Conservation (phyloP, 2,113 vertebrate genomes). For the Micromys minutus region DNA sequence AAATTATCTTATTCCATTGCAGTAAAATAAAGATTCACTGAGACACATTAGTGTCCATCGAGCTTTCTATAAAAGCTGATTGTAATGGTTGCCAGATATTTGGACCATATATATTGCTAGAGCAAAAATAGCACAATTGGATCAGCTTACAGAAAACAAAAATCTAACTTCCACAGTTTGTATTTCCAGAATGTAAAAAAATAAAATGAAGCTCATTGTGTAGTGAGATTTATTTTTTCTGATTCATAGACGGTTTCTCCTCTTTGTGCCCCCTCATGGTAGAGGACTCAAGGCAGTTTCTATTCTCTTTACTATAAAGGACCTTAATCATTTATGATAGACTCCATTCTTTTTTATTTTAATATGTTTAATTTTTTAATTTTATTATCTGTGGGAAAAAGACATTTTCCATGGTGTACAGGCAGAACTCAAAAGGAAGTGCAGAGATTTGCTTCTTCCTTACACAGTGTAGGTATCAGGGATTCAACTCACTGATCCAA, state of each 20-base stretch:
- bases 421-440: not conserved
- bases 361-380: not conserved
- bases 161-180: not conserved
- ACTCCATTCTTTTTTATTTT: not conserved
- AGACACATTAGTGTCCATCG: no score
- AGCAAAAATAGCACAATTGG: not conserved
- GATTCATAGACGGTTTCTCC: not conserved
- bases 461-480: not conserved
- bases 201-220: rapidly evolving
- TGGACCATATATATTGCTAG: not conserved
- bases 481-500: not conserved
- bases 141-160: not conserved
- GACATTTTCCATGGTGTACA: not conserved
- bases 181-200: not conserved
- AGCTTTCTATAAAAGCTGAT: not conserved
- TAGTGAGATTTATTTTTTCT: not conserved
- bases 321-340: not conserved
- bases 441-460: no score
- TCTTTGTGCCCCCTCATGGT: rapidly evolving
- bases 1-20: not conserved
- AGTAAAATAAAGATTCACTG: not conserved
- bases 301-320: not conserved
- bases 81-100: not conserved
- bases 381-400: not conserved
- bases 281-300: not conserved